Conservation (phyloP, 1,140 invertebrate species). For the Apolygus lucorum region DNA sequence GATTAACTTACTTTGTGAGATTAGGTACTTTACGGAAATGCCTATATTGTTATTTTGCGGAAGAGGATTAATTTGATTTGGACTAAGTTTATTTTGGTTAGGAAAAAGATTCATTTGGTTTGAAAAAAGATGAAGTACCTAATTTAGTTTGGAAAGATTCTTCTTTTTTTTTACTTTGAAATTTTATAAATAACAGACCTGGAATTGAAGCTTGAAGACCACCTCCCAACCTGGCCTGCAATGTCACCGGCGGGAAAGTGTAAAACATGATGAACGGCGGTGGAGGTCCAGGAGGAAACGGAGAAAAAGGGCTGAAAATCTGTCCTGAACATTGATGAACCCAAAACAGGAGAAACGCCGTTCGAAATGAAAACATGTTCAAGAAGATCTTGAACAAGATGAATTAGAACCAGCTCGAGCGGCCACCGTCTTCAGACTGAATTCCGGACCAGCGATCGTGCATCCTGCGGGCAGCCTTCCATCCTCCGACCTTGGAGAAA, state of each 20-base stretch:
- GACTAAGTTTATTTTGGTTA: background rate
- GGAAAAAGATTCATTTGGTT: background rate
- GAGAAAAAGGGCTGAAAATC: background rate
- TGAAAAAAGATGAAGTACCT: background rate
- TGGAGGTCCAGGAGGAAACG: background rate
- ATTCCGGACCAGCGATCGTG: too few species aligned
- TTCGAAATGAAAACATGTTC: background rate
- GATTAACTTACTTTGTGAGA: too few species aligned
- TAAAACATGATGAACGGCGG: background rate
- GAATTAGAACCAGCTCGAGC: background rate
- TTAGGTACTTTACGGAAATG: too few species aligned
- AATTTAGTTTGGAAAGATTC: background rate
- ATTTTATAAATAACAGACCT: background rate
- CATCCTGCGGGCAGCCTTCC: background rate
- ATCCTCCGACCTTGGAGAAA: constrained; percentile 4
- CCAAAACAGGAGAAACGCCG: background rate
- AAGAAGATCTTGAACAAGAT: background rate
- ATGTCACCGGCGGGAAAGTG: background rate
- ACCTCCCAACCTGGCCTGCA: constrained; percentile 9
- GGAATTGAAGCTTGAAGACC: constrained; percentile 12
- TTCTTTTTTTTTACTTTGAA: background rate
- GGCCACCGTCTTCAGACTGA: background rate
- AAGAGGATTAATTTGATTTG: too few species aligned
- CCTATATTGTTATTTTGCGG: too few species aligned
- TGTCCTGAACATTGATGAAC: background rate